phyloP scores from a whole-genome alignment of 2,113 vertebrate species.

The Candoia aspera region DNA sequence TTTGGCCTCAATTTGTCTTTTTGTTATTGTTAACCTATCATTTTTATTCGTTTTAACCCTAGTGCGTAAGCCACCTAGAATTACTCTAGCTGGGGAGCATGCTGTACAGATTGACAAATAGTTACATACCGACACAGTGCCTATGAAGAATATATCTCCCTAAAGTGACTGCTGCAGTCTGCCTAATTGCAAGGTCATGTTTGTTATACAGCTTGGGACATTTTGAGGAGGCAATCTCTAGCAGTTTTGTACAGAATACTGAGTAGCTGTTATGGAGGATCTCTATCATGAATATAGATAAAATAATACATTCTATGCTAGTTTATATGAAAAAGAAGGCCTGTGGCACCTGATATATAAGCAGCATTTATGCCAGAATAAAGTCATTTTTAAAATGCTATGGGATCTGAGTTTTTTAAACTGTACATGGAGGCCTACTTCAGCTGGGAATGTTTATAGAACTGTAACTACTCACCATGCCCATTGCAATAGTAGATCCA shows the following conservation, averaged over 20 bases:
- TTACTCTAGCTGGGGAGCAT: neutral
- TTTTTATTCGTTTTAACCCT: neutral
- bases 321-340: neutral
- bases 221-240: neutral
- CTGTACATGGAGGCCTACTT: neutral
- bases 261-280: neutral
- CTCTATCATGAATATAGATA: neutral
- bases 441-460: neutral
- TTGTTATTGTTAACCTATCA: neutral
- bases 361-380: neutral
- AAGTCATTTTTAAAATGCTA: neutral
- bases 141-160: neutral
- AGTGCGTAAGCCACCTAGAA: neutral
- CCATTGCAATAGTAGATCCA: conserved; percentile 96
- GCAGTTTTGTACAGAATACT: neutral
- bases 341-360: neutral
- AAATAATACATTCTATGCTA: neutral
- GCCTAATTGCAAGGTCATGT: neutral
- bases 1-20: neutral
- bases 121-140: neutral
- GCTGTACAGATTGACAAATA: neutral
- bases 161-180: neutral
- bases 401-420: neutral
- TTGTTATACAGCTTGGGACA: neutral
- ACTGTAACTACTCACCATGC: conserved; percentile 80